Evolutionary conservation across 2,113 vertebrate species (phyloP).

Genomic region (Actenoides hombroni): DNA sequence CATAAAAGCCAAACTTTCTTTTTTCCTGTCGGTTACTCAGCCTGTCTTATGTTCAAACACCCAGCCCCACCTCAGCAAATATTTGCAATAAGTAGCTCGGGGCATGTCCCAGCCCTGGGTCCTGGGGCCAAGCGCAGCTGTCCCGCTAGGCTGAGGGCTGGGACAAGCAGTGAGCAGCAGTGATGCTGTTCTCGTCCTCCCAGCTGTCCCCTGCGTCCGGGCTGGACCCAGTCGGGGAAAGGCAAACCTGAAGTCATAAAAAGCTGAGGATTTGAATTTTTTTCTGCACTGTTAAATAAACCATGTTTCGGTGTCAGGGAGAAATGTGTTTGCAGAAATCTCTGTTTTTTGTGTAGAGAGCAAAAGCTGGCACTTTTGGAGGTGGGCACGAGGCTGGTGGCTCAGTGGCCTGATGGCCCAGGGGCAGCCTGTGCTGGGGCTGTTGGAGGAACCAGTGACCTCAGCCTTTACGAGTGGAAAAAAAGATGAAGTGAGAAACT

Average conservation of each 20-base stretch:
- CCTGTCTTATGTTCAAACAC: not conserved
- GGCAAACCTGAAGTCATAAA: not conserved
- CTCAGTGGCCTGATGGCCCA: not conserved
- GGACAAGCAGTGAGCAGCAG: not conserved
- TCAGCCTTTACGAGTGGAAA: constrained; percentile 20
- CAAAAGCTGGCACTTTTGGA: not conserved
- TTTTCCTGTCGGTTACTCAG: not conserved
- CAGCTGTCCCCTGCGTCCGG: rapidly evolving
- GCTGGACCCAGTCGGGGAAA: not conserved
- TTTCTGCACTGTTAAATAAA: not conserved
- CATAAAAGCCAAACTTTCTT: not conserved
- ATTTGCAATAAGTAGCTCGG: not conserved
- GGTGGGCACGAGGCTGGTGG: not conserved
- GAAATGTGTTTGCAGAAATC: not conserved
- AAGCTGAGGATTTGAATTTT: not conserved
- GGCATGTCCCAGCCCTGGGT: not conserved
- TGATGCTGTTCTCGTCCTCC: not conserved
- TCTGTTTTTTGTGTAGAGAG: not conserved
- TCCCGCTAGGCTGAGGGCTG: not conserved
- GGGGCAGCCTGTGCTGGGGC: not conserved
- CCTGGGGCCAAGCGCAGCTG: not conserved
- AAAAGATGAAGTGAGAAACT: constrained; percentile 29
- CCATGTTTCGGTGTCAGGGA: not conserved
- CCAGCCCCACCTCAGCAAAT: not conserved
- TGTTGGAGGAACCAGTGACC: not conserved